Percentiles rank a stretch among this genome's conserved stretches.
These are phyloP conservation scores for Tetheella fluctuosa DNA, from an alignment of 2,888 invertebrate genomes.

Conservation along the genomic window DNA sequence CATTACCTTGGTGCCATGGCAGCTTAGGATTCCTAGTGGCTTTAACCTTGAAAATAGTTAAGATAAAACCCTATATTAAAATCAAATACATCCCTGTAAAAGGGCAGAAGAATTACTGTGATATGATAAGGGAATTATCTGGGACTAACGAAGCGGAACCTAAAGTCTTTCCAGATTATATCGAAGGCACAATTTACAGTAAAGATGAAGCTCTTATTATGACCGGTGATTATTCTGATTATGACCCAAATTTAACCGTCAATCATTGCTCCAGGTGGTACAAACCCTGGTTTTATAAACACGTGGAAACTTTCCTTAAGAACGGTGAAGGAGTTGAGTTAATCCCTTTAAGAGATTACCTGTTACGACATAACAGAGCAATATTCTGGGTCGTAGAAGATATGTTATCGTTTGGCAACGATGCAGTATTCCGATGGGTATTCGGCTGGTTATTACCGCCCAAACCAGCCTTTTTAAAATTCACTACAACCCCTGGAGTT, in stretches of 20 bases:
- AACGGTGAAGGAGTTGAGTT: conserved; percentile 83
- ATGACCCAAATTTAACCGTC: conserved; percentile 74
- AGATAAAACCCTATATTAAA: conserved; percentile 86
- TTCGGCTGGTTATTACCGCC: conserved; percentile 89
- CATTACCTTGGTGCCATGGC: conserved; percentile 87
- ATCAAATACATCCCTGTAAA: conserved; percentile 86
- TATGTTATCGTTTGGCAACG: conserved; percentile 89
- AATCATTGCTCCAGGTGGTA: conserved; percentile 86
- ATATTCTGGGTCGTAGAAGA: conserved; percentile 90
- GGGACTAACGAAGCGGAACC: conserved; percentile 80
- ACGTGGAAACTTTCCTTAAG: conserved; percentile 83
- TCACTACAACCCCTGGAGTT: conserved; percentile 87
- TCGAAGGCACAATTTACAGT: conserved; percentile 87
- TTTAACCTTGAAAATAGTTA: conserved; percentile 85
- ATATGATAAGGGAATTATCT: conserved; percentile 84
- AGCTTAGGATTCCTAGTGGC: conserved; percentile 87
- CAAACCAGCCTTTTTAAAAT: conserved; percentile 89
- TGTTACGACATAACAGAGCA: conserved; percentile 86
- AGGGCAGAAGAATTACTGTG: conserved; percentile 86
- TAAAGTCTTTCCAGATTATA: conserved; percentile 82
- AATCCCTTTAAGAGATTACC: conserved; percentile 86
- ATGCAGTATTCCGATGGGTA: conserved; percentile 83
- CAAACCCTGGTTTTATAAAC: conserved; percentile 89
- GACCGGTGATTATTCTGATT: conserved; percentile 86
- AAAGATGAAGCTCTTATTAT: conserved; percentile 86